Base-by-base conservation (phyloP, 2,797 vertebrate species). In the Delichon dasypus region DNA sequence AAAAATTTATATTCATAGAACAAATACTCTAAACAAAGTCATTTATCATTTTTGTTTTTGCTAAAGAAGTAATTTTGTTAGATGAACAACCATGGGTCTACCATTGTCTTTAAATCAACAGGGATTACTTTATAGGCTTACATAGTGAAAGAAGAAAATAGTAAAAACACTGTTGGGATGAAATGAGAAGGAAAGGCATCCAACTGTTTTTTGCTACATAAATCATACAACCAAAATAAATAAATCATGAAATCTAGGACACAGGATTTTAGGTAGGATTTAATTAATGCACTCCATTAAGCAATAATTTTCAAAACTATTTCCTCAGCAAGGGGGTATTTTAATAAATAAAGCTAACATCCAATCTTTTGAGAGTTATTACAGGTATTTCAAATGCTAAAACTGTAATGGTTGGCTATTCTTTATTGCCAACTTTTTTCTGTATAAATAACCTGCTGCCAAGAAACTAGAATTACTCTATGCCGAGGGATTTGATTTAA, bases 401-500 rank as follows among this genome's bases (percentile, higher is more conserved):
- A 88, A 65, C 38, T 54, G 48, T 78, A 89, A 93, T 94, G 29
- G 30, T 32, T 91, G 68, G n/a, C 75, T 89, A 82, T 93, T 89
- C 36, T 90, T 96, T 94, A 81, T 72, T 88, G 86, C 74, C 88
- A 94, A 11, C 38, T 85, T 45, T 91, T 93, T 93, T 89, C 80
- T 86, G 54, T 60, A 79, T 94, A 95, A 95, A 94, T 95, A 95
- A 68, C 36, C 10, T 71, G 51, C 73, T 93, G 90, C 87, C 95
- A 94, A 93, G 76, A 79, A 94, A 6, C 64, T 74, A 62, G 85
- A 79, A 84, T 84, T 85, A 86, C 53, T 70, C 7, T 0, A 9
- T 76, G 80, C 77, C 88, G 93, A 93, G 88, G 79, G 57, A 83
- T 88, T 92, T 95, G 93, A 95, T 96, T 94, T 93, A 95, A 96